Conservation (phyloP, 2,113 vertebrate species). For the Varanus salvator region DNA sequence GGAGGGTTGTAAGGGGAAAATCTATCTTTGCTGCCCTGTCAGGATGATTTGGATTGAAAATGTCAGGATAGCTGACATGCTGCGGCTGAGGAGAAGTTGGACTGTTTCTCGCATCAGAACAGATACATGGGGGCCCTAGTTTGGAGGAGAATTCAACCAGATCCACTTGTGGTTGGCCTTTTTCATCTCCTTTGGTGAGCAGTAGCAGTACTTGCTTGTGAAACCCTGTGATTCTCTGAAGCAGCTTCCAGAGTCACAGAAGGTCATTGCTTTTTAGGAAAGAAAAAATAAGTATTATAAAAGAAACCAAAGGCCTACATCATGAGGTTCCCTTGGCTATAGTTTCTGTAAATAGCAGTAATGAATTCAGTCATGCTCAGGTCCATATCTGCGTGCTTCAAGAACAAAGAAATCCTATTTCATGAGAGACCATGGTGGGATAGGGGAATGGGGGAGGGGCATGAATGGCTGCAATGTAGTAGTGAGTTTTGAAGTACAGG, state of each 20-base stretch:
- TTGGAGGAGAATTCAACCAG: conserved; percentile 24
- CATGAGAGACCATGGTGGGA: not conserved
- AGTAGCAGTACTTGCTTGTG: not conserved
- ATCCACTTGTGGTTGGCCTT: not conserved
- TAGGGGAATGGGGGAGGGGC: too few species aligned
- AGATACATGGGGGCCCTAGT: not conserved
- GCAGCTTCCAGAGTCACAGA: not conserved
- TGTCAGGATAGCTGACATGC: conserved; percentile 50
- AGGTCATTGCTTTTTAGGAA: not conserved
- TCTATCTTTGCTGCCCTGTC: conserved; percentile 32
- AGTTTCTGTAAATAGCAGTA: not conserved
- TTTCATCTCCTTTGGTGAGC: not conserved
- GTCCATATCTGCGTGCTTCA: not conserved
- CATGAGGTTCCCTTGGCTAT: not conserved
- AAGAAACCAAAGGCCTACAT: not conserved
- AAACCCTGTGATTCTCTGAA: not conserved
- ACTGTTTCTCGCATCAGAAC: conserved; percentile 25
- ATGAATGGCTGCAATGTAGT: not conserved
- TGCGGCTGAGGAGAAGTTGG: conserved; percentile 47
- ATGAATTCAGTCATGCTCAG: not conserved
- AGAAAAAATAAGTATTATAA: not conserved
- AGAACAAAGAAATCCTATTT: not conserved
- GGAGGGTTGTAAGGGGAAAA: conserved; percentile 24
- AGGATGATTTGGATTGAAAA: conserved; percentile 56
- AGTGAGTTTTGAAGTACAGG: too few species aligned